Base-by-base conservation (phyloP, 2,797 vertebrate species). In the Macropodus opercularis region DNA sequence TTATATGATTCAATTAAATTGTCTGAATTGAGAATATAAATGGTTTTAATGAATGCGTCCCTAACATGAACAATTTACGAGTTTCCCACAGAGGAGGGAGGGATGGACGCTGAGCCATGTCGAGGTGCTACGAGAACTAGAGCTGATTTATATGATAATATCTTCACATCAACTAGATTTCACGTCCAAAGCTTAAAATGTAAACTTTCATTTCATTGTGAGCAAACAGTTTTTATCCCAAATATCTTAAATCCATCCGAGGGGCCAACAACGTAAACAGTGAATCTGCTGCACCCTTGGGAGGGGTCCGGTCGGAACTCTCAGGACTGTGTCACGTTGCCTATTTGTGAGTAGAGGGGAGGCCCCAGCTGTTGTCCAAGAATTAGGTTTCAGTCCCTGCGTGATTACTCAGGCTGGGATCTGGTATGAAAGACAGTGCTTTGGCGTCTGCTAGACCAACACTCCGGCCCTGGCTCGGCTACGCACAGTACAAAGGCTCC, bases 361-460 rank as follows among this genome's bases (percentile, higher is more conserved):
- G 76, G 78, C 77, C 72, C 69, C 85, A 82, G 89, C 84, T 83
- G 83, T 81, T 87, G 85, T 80, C 53, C 66, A 27, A 75, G 82
- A 79, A 59, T 85, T 71, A 19, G 56, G 80, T 85, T 88, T 87
- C 85, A 85, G 79, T 66, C 67, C 63, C 53, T 68, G 72, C 81
- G 69, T 81, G 81, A 73, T 70, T 70, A 75, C 68, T 56, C 34
- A n/a, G 74, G 46, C 79, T 55, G 75, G 64, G 70, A 80, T 72
- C 67, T 79, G 77, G 87, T 72, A 77, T 76, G 67, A 80, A 81
- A 87, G 81, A 77, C 67, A 11, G 44, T 46, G 50, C 63, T 79
- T 76, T 72, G 59, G 61, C 80, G 48, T 75, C 49, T 75, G 69
- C 24, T 69, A 72, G 75, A 81, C 72, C 72, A 77, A 77, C 62